phyloP scores from a whole-genome alignment of 1,140 invertebrate genomes.

The Drosophila sturtevanti region DNA sequence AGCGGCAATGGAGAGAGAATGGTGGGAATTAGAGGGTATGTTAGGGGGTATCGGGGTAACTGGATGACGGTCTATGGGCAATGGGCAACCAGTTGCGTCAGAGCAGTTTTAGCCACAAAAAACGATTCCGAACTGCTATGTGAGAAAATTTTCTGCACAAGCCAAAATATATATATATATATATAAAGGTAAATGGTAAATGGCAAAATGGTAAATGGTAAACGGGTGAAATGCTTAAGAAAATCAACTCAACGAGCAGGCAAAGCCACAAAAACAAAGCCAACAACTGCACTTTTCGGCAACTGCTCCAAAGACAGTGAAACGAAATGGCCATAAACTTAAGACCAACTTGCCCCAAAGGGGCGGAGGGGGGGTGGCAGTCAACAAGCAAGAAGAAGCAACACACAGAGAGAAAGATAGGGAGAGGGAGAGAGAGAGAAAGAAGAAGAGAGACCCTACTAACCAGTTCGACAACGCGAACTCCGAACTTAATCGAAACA shows the following conservation, averaged over 20 bases:
- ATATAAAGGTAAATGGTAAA: constrained; percentile 39
- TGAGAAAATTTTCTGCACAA: constrained; percentile 69
- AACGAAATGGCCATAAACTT: constrained; percentile 76
- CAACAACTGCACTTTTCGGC: constrained; percentile 29
- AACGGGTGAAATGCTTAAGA: constrained; percentile 72
- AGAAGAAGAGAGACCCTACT: constrained; percentile 45
- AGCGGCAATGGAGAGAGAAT: not conserved
- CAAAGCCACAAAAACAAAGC: constrained; percentile 37
- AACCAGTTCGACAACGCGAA: constrained; percentile 76
- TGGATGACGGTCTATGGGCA: constrained; percentile 41
- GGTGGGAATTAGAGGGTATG: not conserved
- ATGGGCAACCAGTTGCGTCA: constrained; percentile 75
- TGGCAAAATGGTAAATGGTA: constrained; percentile 21
- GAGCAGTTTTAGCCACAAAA: constrained; percentile 15
- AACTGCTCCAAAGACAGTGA: constrained; percentile 63
- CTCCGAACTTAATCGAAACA: constrained; percentile 81
- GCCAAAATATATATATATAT: constrained; percentile 37
- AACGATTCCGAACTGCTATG: constrained; percentile 40
- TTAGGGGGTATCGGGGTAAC: not conserved
- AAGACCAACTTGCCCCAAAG: constrained; percentile 61
- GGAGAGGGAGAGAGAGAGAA: not conserved
- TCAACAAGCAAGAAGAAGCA: not conserved
- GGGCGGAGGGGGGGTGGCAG: too few species aligned
- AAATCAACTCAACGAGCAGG: constrained; percentile 65
- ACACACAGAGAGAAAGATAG: too few species aligned